Conservation (phyloP, 2,113 vertebrate genomes). For the Rhodinocichla rosea region DNA sequence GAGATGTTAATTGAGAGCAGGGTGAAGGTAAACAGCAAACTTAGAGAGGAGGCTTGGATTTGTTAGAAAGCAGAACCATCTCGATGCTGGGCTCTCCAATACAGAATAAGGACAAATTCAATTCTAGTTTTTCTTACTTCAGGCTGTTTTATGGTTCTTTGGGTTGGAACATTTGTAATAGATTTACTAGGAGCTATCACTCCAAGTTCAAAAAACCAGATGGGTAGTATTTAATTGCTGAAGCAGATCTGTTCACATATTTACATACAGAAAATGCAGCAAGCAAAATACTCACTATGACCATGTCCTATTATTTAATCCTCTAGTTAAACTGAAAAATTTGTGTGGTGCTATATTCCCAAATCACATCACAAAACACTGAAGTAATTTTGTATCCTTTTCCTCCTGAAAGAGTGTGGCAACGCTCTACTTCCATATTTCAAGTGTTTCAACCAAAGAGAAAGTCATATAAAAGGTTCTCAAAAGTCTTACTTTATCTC, state of each 20-base stretch:
- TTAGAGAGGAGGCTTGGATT: background rate
- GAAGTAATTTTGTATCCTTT: constrained; percentile 9
- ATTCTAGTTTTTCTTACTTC: background rate
- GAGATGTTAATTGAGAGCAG: background rate
- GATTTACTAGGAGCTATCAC: constrained; percentile 33
- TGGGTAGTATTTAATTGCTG: constrained; percentile 6
- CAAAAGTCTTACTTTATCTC: constrained; percentile 35
- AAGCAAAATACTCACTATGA: constrained; percentile 8
- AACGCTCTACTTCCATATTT: background rate
- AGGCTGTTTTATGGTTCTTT: background rate
- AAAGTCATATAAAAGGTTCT: constrained; percentile 37
- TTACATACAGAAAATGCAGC: constrained; percentile 17
- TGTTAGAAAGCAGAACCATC: background rate
- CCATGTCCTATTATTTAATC: background rate
- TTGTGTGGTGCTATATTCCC: background rate
- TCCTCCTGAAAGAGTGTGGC: background rate
- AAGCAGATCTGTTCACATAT: background rate
- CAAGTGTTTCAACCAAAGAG: constrained; percentile 12
- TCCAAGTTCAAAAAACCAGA: constrained; percentile 10
- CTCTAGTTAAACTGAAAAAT: background rate
- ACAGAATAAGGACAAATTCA: background rate
- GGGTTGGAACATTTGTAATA: background rate
- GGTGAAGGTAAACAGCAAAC: background rate
- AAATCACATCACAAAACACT: background rate
- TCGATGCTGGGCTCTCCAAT: background rate